These are phyloP conservation scores for Rhinoptilus africanus DNA, from an alignment of 2,113 vertebrate genomes.

Conservation along the genomic window DNA sequence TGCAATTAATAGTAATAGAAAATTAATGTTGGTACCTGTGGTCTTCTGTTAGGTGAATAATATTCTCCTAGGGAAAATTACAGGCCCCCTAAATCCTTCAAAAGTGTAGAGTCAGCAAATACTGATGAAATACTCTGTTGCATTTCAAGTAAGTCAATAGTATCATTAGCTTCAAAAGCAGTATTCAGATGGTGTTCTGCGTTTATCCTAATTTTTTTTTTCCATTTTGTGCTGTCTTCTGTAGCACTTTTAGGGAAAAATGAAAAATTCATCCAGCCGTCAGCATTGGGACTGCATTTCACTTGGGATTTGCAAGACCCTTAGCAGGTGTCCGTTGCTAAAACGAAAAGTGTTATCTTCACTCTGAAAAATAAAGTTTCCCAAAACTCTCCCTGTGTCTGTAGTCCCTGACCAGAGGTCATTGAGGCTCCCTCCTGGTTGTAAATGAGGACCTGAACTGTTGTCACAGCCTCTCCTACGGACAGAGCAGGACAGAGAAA, in stretches of 20 bases:
- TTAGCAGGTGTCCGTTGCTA: background rate
- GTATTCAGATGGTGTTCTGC: background rate
- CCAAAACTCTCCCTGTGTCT: background rate
- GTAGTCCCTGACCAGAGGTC: background rate
- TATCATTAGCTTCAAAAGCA: slow-evolving; percentile 19
- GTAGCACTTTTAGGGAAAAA: background rate
- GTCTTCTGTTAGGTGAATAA: slow-evolving; percentile 17
- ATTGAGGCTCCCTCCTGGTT: background rate
- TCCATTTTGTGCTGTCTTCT: background rate
- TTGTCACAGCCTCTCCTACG: background rate
- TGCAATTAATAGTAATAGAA: slow-evolving; percentile 46
- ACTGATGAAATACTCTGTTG: slow-evolving; percentile 28
- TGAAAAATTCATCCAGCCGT: background rate
- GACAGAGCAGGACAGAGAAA: background rate
- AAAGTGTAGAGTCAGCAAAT: slow-evolving; percentile 36
- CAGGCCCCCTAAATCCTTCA: slow-evolving; percentile 35
- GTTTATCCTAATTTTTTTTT: background rate
- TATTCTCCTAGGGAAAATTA: slow-evolving; percentile 53
- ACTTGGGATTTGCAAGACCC: background rate
- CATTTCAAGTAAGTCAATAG: slow-evolving; percentile 47
- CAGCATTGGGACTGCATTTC: accelerated
- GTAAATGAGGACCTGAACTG: background rate
- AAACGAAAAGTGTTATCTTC: background rate
- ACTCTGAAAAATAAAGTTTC: background rate
- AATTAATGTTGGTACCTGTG: slow-evolving; percentile 49